phyloP scores from a whole-genome alignment of 2,113 vertebrate genomes.

The Mixornis gularis region DNA sequence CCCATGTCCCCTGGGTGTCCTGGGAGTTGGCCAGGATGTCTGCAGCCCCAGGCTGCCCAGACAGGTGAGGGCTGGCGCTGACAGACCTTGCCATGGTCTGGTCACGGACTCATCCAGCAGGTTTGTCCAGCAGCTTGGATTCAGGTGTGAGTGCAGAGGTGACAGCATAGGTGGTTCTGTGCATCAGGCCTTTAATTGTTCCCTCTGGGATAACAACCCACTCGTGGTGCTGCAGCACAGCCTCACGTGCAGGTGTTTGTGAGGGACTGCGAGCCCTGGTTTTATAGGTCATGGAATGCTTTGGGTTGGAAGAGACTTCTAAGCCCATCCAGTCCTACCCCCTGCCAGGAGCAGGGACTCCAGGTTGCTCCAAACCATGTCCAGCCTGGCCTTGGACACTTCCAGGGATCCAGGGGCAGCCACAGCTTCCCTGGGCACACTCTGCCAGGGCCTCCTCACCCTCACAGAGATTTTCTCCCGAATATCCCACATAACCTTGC shows the following conservation, averaged over 20 bases:
- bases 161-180: neutral
- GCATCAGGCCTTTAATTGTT: neutral
- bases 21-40: accelerated
- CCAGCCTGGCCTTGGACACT: neutral
- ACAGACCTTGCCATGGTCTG: neutral
- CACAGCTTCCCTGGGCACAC: neutral
- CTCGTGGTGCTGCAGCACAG: neutral
- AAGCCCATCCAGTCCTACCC: neutral
- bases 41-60: neutral
- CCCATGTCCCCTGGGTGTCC: neutral
- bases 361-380: accelerated
- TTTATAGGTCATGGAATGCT: neutral
- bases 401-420: neutral
- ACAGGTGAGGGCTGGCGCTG: neutral
- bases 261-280: neutral
- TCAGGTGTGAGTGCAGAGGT: neutral
- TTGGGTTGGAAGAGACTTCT: neutral
- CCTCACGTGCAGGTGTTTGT: neutral
- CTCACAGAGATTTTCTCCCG: neutral
- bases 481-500: accelerated
- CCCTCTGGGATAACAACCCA: neutral
- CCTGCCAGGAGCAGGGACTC: neutral
- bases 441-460: neutral
- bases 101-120: neutral
- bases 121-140: neutral